Conservation (phyloP, 1,140 invertebrate genomes). For the Adelges cooleyi region DNA sequence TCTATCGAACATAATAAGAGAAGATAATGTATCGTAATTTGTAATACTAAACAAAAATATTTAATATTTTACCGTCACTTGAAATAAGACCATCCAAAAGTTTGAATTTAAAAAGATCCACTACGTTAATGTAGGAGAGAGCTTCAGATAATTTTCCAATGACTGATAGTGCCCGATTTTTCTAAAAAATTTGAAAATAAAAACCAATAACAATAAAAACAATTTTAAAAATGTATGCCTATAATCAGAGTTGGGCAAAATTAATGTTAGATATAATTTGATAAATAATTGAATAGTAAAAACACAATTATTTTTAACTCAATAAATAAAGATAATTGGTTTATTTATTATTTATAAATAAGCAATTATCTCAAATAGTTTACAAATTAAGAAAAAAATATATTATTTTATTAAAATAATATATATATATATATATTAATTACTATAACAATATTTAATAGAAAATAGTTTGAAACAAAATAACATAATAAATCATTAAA, state of each 20-base stretch:
- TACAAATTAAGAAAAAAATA: no score
- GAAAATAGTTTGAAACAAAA: no score
- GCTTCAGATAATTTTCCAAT: conserved; percentile 56
- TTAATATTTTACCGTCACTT: conserved; percentile 32
- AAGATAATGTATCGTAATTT: background rate
- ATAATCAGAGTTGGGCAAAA: no score
- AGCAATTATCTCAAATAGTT: no score
- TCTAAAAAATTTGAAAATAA: conserved; percentile 40
- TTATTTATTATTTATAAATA: no score
- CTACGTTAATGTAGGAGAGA: conserved; percentile 59
- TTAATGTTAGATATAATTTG: conserved; percentile 11
- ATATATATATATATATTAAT: no score
- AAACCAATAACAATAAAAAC: background rate
- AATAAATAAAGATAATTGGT: no score
- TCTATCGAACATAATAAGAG: conserved; percentile 39
- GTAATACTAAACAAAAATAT: background rate
- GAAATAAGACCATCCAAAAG: conserved; percentile 47
- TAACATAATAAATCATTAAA: background rate
- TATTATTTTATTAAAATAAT: no score
- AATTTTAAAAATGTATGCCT: no score
- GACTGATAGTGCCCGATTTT: conserved; percentile 53
- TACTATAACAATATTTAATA: no score
- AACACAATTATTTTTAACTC: no score
- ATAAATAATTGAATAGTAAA: conserved; percentile 33
- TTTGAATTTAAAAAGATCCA: conserved; percentile 55